Evolutionary conservation across 2,113 vertebrate species (phyloP).

Genomic region (Eubucco bourcierii): DNA sequence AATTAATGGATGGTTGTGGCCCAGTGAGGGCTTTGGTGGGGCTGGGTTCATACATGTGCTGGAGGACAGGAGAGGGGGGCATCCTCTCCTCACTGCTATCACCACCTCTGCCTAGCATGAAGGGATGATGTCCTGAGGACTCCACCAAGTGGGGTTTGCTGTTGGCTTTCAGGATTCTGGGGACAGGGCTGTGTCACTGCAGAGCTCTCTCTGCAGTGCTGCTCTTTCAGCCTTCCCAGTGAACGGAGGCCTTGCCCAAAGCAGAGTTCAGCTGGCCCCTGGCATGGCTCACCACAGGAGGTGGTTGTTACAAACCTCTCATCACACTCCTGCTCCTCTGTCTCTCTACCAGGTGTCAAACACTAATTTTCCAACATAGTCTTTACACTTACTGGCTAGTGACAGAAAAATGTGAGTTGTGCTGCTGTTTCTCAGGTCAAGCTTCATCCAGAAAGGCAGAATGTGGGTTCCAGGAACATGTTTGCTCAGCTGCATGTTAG

Average conservation of each 20-base stretch:
- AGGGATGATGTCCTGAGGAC: background rate
- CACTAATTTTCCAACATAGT: accelerated
- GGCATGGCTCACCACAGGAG: background rate
- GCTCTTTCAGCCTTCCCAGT: accelerated
- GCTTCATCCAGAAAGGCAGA: conserved; percentile 26
- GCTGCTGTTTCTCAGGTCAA: conserved; percentile 14
- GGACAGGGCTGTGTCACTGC: accelerated
- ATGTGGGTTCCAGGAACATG: conserved; percentile 23
- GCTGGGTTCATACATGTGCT: accelerated
- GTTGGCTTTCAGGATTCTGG: background rate
- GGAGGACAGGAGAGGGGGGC: accelerated
- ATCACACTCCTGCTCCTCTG: accelerated
- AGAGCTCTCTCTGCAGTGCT: background rate
- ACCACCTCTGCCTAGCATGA: accelerated
- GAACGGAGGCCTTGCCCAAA: accelerated
- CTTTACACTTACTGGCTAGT: background rate
- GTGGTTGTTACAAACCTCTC: accelerated
- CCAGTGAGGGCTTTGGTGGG: accelerated
- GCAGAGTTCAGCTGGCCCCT: background rate
- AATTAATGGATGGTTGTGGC: accelerated
- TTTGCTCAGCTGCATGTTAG: conserved; percentile 33
- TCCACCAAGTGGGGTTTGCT: accelerated
- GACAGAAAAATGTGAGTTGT: background rate
- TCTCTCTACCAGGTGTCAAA: accelerated
- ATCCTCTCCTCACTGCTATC: background rate